These are phyloP conservation scores for Cheilosia soror DNA, from an alignment of 2,888 invertebrate genomes.

Conservation along the genomic window DNA sequence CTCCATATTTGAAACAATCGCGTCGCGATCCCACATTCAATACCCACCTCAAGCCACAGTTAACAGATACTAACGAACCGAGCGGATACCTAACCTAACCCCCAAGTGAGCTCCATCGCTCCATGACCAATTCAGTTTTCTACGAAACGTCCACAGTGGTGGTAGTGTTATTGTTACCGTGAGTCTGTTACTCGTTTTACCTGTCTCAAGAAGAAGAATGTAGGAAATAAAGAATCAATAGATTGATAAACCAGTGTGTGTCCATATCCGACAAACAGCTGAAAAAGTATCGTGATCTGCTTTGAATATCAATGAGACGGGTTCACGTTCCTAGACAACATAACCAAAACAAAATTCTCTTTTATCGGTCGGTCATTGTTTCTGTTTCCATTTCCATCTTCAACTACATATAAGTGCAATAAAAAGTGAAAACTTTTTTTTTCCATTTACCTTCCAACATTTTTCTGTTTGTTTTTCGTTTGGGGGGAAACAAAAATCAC, in stretches of 20 bases:
- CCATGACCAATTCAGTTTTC: constrained; percentile 63
- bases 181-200: constrained; percentile 13
- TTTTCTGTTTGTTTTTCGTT: constrained; percentile 45
- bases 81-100: neutral
- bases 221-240: constrained; percentile 10
- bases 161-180: constrained; percentile 42
- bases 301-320: constrained; percentile 57
- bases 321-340: constrained; percentile 25
- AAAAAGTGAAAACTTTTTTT: constrained; percentile 71
- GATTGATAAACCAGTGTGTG: constrained; percentile 41
- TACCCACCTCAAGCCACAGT: constrained; percentile 27
- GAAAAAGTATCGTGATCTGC: constrained; percentile 47
- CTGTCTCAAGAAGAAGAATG: constrained; percentile 4
- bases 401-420: constrained; percentile 30
- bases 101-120: constrained; percentile 54
- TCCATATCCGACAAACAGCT: constrained; percentile 51
- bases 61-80: constrained; percentile 32
- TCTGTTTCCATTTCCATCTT: neutral
- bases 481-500: constrained; percentile 10
- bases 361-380: constrained; percentile 60
- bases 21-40: constrained; percentile 57
- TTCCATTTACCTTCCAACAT: constrained; percentile 1
- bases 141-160: constrained; percentile 50
- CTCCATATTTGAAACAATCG: constrained; percentile 62
- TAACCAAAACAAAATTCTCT: constrained; percentile 67